Conservation (phyloP, 2,888 invertebrate genomes). For the Colletes collaris region DNA sequence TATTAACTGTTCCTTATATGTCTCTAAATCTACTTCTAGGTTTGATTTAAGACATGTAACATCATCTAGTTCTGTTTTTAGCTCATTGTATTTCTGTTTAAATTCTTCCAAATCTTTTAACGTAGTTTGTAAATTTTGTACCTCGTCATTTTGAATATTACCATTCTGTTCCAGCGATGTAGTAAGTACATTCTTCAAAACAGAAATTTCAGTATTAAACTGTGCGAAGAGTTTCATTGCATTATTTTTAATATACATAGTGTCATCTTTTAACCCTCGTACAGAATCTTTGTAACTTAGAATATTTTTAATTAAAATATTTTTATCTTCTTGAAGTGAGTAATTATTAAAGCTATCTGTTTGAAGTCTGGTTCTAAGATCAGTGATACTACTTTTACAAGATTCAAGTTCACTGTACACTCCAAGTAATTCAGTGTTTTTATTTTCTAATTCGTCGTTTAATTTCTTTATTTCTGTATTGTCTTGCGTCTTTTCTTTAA, state of each 20-base stretch:
- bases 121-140: slow-evolving; percentile 28
- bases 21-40: slow-evolving; percentile 54
- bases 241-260: slow-evolving; percentile 59
- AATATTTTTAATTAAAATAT: slow-evolving; percentile 67
- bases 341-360: slow-evolving; percentile 57
- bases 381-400: slow-evolving; percentile 62
- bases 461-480: slow-evolving; percentile 56
- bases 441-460: slow-evolving; percentile 68
- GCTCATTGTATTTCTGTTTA: slow-evolving; percentile 25
- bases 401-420: slow-evolving; percentile 69
- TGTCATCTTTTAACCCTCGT: slow-evolving; percentile 67
- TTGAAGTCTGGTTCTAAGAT: slow-evolving; percentile 62
- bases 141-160: slow-evolving; percentile 19
- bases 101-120: slow-evolving; percentile 41
- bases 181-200: slow-evolving; percentile 50
- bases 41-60: slow-evolving; percentile 25
- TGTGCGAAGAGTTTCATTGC: slow-evolving; percentile 50
- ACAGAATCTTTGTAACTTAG: slow-evolving; percentile 63
- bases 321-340: slow-evolving; percentile 66
- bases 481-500: slow-evolving; percentile 60
- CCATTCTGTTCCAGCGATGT: slow-evolving; percentile 38
- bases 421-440: slow-evolving; percentile 67
- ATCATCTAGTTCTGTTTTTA: slow-evolving; percentile 46
- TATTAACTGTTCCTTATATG: slow-evolving; percentile 49
- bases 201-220: slow-evolving; percentile 50